Evolutionary conservation across 2,113 vertebrate species (phyloP), one percentile per base, ranked within the genome.

Genomic region (Bubalus kerabau): DNA sequence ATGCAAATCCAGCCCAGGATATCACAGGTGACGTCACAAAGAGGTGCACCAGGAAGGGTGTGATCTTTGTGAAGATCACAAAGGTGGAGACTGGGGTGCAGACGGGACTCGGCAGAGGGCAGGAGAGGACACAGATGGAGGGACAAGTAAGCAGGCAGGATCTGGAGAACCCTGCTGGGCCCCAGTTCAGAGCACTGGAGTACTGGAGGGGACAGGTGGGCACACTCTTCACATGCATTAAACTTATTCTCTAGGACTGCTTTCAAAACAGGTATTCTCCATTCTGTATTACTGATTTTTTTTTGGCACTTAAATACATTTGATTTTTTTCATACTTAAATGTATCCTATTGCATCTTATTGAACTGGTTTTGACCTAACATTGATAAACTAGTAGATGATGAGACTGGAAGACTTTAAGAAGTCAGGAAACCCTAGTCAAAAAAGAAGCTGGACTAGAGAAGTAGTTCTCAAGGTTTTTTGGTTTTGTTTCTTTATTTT

Each of bases 281-380:
- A 57, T 59, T 52, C 87, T 50, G 36, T 54, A 46, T 52, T 71
- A 92, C 2, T 90, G 64, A 90, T 40, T 91, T 94, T 89, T 95
- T 54, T n/a, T 21, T 83, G 36, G 0, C 94, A 91, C 92, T 85
- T 64, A 93, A 92, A 91, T 67, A 26, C 50, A 88, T 92, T 67
- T 59, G 40, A 94, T 86, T 76, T 93, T 82, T 90, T 89, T 80
- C 32, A 87, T 97, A 95, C 36, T 86, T 82, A 93, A 96, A 93
- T 76, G 82, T 87, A 80, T 71, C 26, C 84, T 59, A 62, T 71
- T 94, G 76, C 7, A 71, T 92, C 93, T 91, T 78, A 91, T 92
- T 94, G 60, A 64, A 32, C 50, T 94, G 90, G 32, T 89, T 82
- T 95, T 56, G n/a, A 56, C 26, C 74, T 78, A 83, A 91, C 40